These are phyloP conservation scores for Melanotaenia duboulayi DNA, from an alignment of 2,113 vertebrate genomes.

Conservation along the genomic window DNA sequence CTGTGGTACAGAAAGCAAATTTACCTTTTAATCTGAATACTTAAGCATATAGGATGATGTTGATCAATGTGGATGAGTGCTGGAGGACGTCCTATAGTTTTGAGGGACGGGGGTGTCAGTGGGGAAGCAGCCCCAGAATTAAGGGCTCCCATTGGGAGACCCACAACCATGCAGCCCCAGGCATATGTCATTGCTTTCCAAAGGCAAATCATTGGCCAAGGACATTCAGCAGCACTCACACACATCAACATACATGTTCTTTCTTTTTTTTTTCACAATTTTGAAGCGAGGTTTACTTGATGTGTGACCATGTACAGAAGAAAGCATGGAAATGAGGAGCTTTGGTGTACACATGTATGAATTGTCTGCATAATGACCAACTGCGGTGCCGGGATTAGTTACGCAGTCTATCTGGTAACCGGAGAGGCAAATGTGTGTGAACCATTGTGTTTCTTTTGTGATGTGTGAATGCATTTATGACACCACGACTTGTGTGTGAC, in stretches of 20 bases:
- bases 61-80: constrained; percentile 43
- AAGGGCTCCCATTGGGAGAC: constrained; percentile 38
- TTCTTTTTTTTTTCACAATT: constrained; percentile 7
- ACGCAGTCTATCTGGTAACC: constrained; percentile 33
- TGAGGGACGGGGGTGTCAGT: constrained; percentile 6
- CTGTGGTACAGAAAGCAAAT: neutral
- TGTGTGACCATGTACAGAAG: constrained; percentile 52
- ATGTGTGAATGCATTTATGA: constrained; percentile 23
- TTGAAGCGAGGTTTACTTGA: constrained; percentile 39
- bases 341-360: constrained; percentile 41
- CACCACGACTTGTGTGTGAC: constrained; percentile 13
- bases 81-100: constrained; percentile 54
- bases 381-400: constrained; percentile 58
- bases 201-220: constrained; percentile 51
- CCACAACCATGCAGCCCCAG: constrained; percentile 56
- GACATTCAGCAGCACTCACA: constrained; percentile 12
- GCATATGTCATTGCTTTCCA: constrained; percentile 54
- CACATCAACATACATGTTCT: neutral
- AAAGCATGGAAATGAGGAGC: constrained; percentile 51
- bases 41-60: constrained; percentile 16
- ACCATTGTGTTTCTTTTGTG: constrained; percentile 42
- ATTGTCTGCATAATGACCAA: constrained; percentile 54
- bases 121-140: constrained; percentile 32
- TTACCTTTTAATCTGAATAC: constrained; percentile 12
- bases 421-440: constrained; percentile 23